These are phyloP conservation scores for Rhabditophanes sp. DNA, from an alignment of 2,888 invertebrate genomes.

Conservation along the genomic window DNA sequence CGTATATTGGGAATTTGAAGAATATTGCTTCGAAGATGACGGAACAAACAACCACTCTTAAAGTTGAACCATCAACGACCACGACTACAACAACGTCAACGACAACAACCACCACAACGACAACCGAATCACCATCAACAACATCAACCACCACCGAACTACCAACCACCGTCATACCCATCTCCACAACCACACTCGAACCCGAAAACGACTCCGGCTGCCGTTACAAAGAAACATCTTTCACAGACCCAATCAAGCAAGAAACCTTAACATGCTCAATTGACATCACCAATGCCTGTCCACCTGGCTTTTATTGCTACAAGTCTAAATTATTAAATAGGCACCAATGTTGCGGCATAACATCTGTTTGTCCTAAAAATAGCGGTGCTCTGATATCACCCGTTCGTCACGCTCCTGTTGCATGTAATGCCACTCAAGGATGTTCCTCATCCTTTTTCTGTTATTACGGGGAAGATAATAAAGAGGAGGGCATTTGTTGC, in stretches of 20 bases:
- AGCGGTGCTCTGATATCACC: slow-evolving; percentile 12
- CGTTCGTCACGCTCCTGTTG: slow-evolving; percentile 8
- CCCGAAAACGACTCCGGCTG: not conserved
- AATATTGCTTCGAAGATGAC: slow-evolving; percentile 1
- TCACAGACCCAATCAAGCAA: not conserved
- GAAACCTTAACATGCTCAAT: not conserved
- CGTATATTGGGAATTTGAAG: too few species aligned
- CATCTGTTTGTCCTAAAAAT: slow-evolving; percentile 10
- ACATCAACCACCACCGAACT: not conserved
- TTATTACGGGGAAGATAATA: slow-evolving; percentile 4
- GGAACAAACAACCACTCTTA: not conserved
- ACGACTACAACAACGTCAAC: slow-evolving; percentile 7
- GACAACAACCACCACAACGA: slow-evolving; percentile 4
- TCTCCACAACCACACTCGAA: not conserved
- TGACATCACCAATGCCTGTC: not conserved
- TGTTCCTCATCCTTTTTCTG: slow-evolving; percentile 14
- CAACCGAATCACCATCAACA: slow-evolving; percentile 3
- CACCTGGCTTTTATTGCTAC: slow-evolving; percentile 3
- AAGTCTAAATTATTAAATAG: not conserved
- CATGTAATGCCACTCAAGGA: slow-evolving; percentile 6
- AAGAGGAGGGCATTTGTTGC: slow-evolving; percentile 10
- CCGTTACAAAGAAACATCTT: slow-evolving; percentile 1
- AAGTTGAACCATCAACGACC: not conserved
- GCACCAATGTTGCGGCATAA: not conserved
- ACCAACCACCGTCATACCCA: not conserved